A percentile compares a stretch with the other conserved stretches of the same genome.
These are phyloP conservation scores for Scomber colias DNA, from an alignment of 2,113 vertebrate species.

Conservation along the genomic window DNA sequence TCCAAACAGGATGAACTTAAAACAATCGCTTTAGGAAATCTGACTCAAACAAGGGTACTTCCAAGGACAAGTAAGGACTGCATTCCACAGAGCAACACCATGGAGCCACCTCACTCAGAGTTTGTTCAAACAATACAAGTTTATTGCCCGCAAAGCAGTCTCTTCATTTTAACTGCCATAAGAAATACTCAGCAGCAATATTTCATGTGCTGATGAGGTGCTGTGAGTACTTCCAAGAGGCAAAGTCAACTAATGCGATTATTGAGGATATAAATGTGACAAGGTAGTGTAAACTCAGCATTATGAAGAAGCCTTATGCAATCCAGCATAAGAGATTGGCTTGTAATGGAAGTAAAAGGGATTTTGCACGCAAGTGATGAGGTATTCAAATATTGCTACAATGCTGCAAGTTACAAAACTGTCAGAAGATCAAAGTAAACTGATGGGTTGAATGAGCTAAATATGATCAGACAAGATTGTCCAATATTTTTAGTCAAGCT, in stretches of 20 bases:
- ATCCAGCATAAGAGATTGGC: not conserved
- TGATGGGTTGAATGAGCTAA: not conserved
- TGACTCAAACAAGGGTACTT: constrained; percentile 37
- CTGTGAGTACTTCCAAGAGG: constrained; percentile 13
- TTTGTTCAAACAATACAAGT: constrained; percentile 35
- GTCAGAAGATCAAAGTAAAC: not conserved
- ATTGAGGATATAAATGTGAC: constrained; percentile 18
- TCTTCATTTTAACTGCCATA: constrained; percentile 13
- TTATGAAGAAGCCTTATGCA: constrained; percentile 9
- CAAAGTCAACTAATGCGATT: constrained; percentile 15
- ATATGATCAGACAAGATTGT: no score
- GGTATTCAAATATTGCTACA: not conserved
- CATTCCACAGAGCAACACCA: constrained; percentile 34
- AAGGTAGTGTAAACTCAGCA: not conserved
- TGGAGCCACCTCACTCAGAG: not conserved
- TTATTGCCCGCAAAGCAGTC: constrained; percentile 25
- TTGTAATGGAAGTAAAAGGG: constrained; percentile 12
- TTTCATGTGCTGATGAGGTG: constrained; percentile 12
- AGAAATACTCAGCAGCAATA: constrained; percentile 11
- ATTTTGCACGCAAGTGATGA: not conserved
- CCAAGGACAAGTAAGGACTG: constrained; percentile 29
- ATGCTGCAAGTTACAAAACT: not conserved
- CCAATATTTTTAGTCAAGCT: no score
- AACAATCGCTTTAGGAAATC: constrained; percentile 47
- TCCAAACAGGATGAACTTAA: constrained; percentile 40